Evolutionary conservation across 2,113 vertebrate genomes (phyloP), one percentile per base, ranked within the genome.

Genomic region (Pleuronectes platessa): DNA sequence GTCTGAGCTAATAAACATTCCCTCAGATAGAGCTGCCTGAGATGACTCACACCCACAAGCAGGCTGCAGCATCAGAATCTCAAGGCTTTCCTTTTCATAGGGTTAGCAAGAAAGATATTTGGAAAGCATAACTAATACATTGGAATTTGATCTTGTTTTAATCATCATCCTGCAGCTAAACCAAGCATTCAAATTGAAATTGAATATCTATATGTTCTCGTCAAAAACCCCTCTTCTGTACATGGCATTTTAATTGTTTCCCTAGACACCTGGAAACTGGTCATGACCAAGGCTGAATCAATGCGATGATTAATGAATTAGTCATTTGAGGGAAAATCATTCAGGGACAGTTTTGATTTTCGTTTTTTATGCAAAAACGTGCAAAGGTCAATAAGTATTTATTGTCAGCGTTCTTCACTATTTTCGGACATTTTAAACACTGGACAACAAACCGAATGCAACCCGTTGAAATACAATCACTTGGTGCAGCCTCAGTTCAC

Each of bases 41-140:
- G 79, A 66, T 81, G 74, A 86, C 55, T 81, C 71, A 78, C 18
- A 40, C 42, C 20, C n/a, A 8, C n/a, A 60, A 55, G 40, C 58
- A 12, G 54, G 45, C 18, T 42, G 11, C 55, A 71, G 59, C 85
- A 37, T 74, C 47, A 51, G 18, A 51, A 18, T 18, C 47, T 15
- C 31, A 42, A 10, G 56, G 37, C 17, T 69, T 73, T 76, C 35
- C 35, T 61, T 56, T 65, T 73, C 31, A 10, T n/a, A 21, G 45
- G 49, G 27, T 61, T 15, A 27, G 37, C 21, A 20, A 31, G n/a
- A 60, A 68, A 69, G 37, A 60, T 1, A 71, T 61, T 66, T 49
- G 21, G 35, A 13, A 69, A 51, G n/a, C 8, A 23, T 64, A 26
- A 61, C 31, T 55, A 40, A 74, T 20, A 74, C 7, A 31, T 66